Percentiles rank a stretch among this genome's conserved stretches.
phyloP scores from a whole-genome alignment of 2,888 invertebrate species.

The Vanessa cardui region DNA sequence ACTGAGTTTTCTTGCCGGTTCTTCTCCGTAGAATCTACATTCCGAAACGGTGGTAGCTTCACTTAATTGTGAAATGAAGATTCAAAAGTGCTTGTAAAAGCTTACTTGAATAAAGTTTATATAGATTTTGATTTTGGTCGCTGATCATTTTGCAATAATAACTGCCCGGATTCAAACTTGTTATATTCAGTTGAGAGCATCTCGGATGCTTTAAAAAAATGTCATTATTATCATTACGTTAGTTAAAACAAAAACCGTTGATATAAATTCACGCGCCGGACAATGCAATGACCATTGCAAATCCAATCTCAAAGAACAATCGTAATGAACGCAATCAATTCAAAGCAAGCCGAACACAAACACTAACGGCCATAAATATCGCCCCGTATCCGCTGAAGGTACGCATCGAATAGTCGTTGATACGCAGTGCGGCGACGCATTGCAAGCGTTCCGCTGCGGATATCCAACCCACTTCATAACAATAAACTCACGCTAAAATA shows the following conservation, averaged over 20 bases:
- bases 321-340: constrained; percentile 39
- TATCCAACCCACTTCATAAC: constrained; percentile 16
- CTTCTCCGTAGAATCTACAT: too few species aligned
- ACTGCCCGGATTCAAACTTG: too few species aligned
- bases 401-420: constrained; percentile 26
- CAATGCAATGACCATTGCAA: constrained; percentile 8
- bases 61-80: too few species aligned
- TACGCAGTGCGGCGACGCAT: constrained; percentile 37
- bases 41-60: too few species aligned
- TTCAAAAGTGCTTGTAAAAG: too few species aligned
- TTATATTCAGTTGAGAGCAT: background rate
- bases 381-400: constrained; percentile 20
- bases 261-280: constrained; percentile 10
- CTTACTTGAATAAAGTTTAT: too few species aligned
- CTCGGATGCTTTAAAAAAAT: background rate
- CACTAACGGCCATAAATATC: constrained; percentile 41
- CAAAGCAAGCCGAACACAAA: constrained; percentile 32
- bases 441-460: constrained; percentile 21
- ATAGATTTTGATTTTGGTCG: too few species aligned
- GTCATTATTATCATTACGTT: background rate
- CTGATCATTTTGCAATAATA: too few species aligned
- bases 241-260: constrained; percentile 1
- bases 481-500: constrained; percentile 31
- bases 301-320: constrained; percentile 28
- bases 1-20: too few species aligned